Evolutionary conservation across 2,113 vertebrate genomes (phyloP).

Genomic region (Ceratotherium simum): DNA sequence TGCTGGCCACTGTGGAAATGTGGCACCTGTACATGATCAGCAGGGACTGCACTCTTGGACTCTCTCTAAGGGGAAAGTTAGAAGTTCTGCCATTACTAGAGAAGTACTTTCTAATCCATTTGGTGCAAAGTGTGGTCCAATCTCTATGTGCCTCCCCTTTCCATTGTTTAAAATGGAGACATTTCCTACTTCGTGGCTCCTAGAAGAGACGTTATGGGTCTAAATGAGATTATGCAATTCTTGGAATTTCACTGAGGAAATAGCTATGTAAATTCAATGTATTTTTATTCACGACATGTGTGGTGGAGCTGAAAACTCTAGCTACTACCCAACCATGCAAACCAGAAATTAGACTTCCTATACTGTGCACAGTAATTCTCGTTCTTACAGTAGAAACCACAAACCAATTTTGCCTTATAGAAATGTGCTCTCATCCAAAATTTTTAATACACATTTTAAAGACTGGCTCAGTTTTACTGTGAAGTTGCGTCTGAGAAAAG

Average conservation of each 20-base stretch:
- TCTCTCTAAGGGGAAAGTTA: background rate
- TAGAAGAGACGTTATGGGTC: conserved; percentile 48
- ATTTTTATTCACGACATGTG: conserved; percentile 70
- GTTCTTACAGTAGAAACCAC: conserved; percentile 55
- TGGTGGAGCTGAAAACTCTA: conserved; percentile 66
- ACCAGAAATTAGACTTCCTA: conserved; percentile 60
- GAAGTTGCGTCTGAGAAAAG: conserved; percentile 46
- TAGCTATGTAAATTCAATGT: conserved; percentile 71
- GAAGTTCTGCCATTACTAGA: background rate
- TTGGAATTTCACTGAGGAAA: conserved; percentile 76
- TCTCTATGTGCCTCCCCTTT: background rate
- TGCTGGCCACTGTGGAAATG: background rate
- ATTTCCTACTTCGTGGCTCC: conserved; percentile 12
- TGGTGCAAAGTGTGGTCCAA: background rate
- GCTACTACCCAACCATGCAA: conserved; percentile 51
- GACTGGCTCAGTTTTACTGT: background rate
- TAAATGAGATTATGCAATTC: conserved; percentile 52
- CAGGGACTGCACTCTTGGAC: background rate
- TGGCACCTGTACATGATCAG: background rate
- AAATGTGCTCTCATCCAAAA: conserved; percentile 48
- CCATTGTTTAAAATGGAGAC: conserved; percentile 63
- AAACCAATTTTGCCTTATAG: conserved; percentile 64
- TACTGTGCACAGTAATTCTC: conserved; percentile 48
- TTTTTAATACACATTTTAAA: conserved; percentile 51
- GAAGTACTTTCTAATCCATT: conserved; percentile 11